Percentiles rank a stretch among this genome's conserved stretches.
These are phyloP conservation scores for Tipula helvola DNA, from an alignment of 2,888 invertebrate species.

Conservation along the genomic window DNA sequence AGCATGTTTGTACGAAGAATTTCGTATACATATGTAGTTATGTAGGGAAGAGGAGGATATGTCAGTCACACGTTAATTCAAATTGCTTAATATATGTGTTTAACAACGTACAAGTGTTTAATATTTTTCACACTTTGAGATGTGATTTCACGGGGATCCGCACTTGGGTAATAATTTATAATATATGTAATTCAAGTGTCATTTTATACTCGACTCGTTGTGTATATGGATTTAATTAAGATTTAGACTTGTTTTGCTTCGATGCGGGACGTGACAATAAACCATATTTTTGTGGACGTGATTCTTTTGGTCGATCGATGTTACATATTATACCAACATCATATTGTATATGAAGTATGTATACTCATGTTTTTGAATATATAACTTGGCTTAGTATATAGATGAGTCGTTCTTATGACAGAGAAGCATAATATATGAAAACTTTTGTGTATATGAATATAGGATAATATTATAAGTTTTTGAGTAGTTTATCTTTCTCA, in stretches of 20 bases:
- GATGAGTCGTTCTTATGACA: neutral
- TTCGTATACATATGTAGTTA: neutral
- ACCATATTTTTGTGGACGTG: neutral
- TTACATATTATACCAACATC: neutral
- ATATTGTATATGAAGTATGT: neutral
- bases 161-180: neutral
- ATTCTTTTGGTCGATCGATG: neutral
- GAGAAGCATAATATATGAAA: neutral
- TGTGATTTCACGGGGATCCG: neutral
- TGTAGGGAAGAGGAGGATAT: neutral
- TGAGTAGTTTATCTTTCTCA: neutral
- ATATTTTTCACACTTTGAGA: neutral
- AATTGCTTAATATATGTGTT: neutral
- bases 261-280: neutral
- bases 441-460: neutral
- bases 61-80: neutral
- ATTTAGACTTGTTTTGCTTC: neutral
- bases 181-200: neutral
- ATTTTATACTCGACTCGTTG: neutral
- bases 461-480: neutral
- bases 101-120: neutral
- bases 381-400: neutral
- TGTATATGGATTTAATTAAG: neutral
- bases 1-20: neutral
- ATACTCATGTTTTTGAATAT: neutral